Evolutionary conservation across 1,140 invertebrate species (phyloP), one percentile per base, ranked within the genome.

Genomic region (Drosophila pachea): DNA sequence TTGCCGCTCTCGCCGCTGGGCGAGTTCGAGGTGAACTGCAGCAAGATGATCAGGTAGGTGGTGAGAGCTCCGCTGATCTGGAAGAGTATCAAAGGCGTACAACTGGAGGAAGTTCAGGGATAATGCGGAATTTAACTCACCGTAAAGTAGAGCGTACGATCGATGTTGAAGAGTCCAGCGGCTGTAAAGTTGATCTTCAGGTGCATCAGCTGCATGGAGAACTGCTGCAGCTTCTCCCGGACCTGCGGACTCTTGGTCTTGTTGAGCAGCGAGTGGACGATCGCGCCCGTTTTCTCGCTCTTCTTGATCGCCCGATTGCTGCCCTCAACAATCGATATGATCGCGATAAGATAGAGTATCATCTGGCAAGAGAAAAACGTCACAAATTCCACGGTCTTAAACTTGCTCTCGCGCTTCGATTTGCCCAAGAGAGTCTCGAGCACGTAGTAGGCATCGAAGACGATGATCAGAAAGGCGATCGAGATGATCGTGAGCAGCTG

Each of bases 301-400:
- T 89, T 89, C 42, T 88, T 79, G n/a, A 89, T 88, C 2, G 88
- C 87, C 0, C 86, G 68, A 77, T 86, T 88, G 48, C 88, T 88
- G 29, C 88, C 88, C 59, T 89, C 87, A 7, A 89, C 88, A 49
- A 89, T 89, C 4, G 87, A 89, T 2, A 89, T 74, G 2, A 89
- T 88, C 14, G 84, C 88, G 49, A 89, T 88, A 54, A 89, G 49
- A 65, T 89, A 88, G 29, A 89, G 35, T 40, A 88, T 86, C 87
- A 89, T 89, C 70, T 89, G 88, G 33, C 88, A 89, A 0, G 88
- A 88, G 53, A 89, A 89, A 22, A 89, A 89, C 0, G 87, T 87
- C 0, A 89, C 84, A 52, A 89, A 89, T 49, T 89, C 88, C 1
- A 82, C 84, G 0, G 88, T 88, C 36, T 88, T 89, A 50, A 89